Base-by-base conservation (phyloP, 1,140 invertebrate genomes). In the Agrypnia vestita region DNA sequence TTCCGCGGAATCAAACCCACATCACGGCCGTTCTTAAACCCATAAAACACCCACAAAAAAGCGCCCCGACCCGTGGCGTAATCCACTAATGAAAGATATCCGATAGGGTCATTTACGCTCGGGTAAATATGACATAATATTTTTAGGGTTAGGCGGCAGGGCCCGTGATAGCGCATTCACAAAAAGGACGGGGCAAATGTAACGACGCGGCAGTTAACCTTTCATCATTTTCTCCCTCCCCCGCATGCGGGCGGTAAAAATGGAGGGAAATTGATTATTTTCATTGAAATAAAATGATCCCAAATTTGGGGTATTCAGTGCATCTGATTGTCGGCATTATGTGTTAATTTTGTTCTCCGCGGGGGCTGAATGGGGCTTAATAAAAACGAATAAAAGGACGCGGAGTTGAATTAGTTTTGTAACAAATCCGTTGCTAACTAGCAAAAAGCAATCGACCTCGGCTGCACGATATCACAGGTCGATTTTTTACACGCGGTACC, bases 21-120 rank as follows among this genome's bases (percentile, higher is more conserved):
- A 49, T 69, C 64, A 69, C 64, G 44, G 8, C 10, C 43, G 43
- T 49, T 19, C 44, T 21, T 44, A 73, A 47, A 73, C n/a, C 15
- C 69, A 55, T 13, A 51, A 61, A 13, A 56, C 21, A 59, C 35
- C 35, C 55, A 75, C 71, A 75, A 75, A 75, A 73, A 35, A 75
- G 11, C 35, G 43, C 25, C 44, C 73, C 73, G 17, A 11, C 43
- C 73, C 55, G 73, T n/a, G 10, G 55, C 43, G 15, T 75, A 75
- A 75, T 75, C 55, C 73, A 47, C 73, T 75, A 75, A 75, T 75
- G 73, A 75, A 75, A 75, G 73, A 75, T 75, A 75, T 61, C 73
- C 53, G 55, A 61, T 75, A 21, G 71, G 71, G 71, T 73, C 71
- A 73, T 43, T 73, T 73, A 73, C 53, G 71, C 15, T 55, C 35